Percentiles rank a stretch among this genome's conserved stretches.
phyloP scores from a whole-genome alignment of 2,797 vertebrate genomes.

The Pseudochromis fuscus region DNA sequence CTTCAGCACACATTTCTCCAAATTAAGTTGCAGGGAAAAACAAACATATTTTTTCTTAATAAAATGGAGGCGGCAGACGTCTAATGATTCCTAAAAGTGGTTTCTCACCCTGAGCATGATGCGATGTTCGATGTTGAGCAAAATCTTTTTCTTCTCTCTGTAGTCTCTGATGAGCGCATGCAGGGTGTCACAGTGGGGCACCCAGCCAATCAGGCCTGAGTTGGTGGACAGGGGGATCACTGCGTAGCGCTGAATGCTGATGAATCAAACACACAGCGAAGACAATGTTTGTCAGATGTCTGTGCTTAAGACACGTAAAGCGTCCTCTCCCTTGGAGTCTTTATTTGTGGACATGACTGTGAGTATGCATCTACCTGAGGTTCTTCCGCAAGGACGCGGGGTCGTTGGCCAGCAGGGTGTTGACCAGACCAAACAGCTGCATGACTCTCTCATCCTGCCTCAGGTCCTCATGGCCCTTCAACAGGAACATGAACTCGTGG shows the following conservation, averaged over 20 bases:
- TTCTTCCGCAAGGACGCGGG: conserved; percentile 98
- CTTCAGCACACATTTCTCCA: too few relatives aligned
- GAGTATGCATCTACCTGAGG: conserved; percentile 87
- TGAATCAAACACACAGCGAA: conserved; percentile 3
- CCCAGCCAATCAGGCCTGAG: conserved; percentile 98
- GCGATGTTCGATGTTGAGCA: conserved; percentile 98
- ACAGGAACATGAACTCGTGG: conserved; percentile 98
- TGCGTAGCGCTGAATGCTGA: conserved; percentile 97
- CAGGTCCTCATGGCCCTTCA: conserved; percentile 98
- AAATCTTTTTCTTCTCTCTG: conserved; percentile 98
- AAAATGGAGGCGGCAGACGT: neutral
- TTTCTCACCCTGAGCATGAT: conserved; percentile 95
- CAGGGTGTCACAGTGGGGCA: conserved; percentile 98
- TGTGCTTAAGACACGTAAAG: neutral
- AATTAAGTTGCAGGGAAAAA: neutral
- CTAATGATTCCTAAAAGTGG: neutral
- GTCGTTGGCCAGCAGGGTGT: conserved; percentile 97
- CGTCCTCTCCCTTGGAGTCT: neutral
- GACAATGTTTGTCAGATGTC: neutral
- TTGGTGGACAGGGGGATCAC: conserved; percentile 98
- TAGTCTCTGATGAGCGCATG: conserved; percentile 99
- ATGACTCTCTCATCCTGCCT: conserved; percentile 98
- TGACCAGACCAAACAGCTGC: conserved; percentile 98
- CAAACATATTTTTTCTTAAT: neutral
- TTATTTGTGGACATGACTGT: neutral